Evolutionary conservation across 2,888 invertebrate species (phyloP).

Genomic region (Axea sp.): DNA sequence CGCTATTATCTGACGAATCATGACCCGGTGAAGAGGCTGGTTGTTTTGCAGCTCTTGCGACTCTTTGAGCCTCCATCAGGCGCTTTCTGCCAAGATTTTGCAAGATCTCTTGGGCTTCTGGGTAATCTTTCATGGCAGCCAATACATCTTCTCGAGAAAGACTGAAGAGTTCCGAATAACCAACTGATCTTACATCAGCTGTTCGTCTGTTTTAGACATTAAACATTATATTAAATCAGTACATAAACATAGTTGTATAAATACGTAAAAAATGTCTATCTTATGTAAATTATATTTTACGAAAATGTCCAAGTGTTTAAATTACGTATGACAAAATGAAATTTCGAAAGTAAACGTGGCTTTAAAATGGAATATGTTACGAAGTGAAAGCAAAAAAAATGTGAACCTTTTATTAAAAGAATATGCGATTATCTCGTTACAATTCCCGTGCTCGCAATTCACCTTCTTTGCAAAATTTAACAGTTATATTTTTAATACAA

Average conservation of each 20-base stretch:
- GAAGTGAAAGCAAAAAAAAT: too few species aligned
- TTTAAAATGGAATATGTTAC: too few species aligned
- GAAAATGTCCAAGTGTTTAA: too few species aligned
- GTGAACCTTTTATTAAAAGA: too few species aligned
- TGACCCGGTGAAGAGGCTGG: slow-evolving; percentile 85
- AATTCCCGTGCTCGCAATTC: too few species aligned
- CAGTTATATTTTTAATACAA: not conserved
- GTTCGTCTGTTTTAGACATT: slow-evolving; percentile 87
- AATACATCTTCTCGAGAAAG: slow-evolving; percentile 96
- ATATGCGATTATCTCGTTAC: too few species aligned
- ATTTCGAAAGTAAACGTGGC: too few species aligned
- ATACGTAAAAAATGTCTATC: too few species aligned
- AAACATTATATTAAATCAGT: not conserved
- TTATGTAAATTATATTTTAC: too few species aligned
- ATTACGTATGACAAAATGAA: too few species aligned
- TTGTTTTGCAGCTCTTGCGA: slow-evolving; percentile 80
- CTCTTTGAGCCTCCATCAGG: slow-evolving; percentile 87
- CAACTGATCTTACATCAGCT: slow-evolving; percentile 96
- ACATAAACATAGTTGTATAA: too few species aligned
- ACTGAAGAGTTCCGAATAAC: slow-evolving; percentile 96
- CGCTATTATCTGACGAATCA: slow-evolving; percentile 83
- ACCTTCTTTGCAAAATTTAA: too few species aligned
- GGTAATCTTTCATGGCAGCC: slow-evolving; percentile 97
- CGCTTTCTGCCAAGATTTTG: slow-evolving; percentile 92
- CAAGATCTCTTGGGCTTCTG: slow-evolving; percentile 96